A percentile compares a stretch with the other conserved stretches of the same genome.
These are phyloP conservation scores for Leptobrachium ailaonicum DNA, from an alignment of 2,113 vertebrate species.

Conservation along the genomic window DNA sequence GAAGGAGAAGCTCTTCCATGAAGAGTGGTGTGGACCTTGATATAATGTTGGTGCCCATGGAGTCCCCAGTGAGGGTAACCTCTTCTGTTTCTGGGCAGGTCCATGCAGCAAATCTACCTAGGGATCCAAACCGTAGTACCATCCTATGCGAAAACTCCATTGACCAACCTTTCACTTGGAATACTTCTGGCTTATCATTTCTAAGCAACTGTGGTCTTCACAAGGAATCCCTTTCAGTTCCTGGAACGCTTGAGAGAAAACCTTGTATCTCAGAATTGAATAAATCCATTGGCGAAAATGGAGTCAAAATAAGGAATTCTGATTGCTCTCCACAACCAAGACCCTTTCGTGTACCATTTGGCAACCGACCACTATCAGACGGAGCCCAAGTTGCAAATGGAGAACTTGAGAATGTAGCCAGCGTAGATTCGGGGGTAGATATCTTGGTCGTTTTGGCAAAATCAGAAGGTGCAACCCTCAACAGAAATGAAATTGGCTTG, in stretches of 20 bases:
- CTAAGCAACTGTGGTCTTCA: neutral
- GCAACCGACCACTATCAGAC: constrained; percentile 26
- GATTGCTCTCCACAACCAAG: constrained; percentile 22
- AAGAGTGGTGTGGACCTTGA: constrained; percentile 18
- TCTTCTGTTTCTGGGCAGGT: neutral
- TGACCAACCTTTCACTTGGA: constrained; percentile 36
- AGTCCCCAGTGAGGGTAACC: constrained; percentile 32
- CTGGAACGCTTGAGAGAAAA: constrained; percentile 6
- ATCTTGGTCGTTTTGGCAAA: neutral
- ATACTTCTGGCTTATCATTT: neutral
- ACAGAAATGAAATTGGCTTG: neutral
- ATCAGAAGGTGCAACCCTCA: neutral
- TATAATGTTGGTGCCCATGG: constrained; percentile 17
- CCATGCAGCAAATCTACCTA: neutral
- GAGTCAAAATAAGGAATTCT: constrained; percentile 25
- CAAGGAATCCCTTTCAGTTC: constrained; percentile 19
- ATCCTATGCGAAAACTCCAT: constrained; percentile 19
- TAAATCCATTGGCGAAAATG: neutral
- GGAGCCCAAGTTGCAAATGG: neutral
- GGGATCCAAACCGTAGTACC: constrained; percentile 15
- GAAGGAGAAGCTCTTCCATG: constrained; percentile 41
- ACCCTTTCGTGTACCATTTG: constrained; percentile 42
- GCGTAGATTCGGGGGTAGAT: constrained; percentile 49
- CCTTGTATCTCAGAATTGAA: neutral
- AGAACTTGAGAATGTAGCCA: constrained; percentile 30